Base-by-base conservation (phyloP, 2,888 invertebrate species). In the Caenorhabditis zanzibari region DNA sequence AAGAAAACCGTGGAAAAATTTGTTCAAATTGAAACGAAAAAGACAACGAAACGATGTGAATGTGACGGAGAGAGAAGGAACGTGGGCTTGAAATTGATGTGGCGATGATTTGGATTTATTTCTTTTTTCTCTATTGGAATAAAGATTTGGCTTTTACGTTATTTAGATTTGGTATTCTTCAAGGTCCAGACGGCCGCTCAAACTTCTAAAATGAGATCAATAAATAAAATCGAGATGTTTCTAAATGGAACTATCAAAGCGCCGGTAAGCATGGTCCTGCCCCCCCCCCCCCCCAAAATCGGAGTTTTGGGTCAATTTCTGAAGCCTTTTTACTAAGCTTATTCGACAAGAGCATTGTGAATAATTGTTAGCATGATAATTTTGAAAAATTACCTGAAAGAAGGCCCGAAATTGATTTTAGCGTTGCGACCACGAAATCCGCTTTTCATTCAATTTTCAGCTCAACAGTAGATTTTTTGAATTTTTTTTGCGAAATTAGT, bases 161-260 rank as follows among this genome's bases (percentile, higher is more conserved):
- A 32, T 32, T 58, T 10, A 16, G 7, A 58, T 32, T 26, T n/a
- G n/a, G 12, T 22, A 19, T 9, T 22, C 7, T 44, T 44, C n/a
- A n/a, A 2, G 7, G 7, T 32, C 32, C 52, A 16, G n/a, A n/a
- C n/a, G n/a, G n/a, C n/a, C n/a, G n/a, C n/a, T n/a, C n/a, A n/a
- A 4, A n/a, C 24, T 49, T 24, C 35, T 58, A 66, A 61, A 64
- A 79, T 79, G 79, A 71, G 69, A 64, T 79, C 79, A 35, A 47
- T 79, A 22, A 71, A 79, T 64, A 44, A 35, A 56, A 79, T 79
- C 32, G 79, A 79, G 63, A 64, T 63, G 35, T 64, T 71, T 44
- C 24, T 61, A 5, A 79, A 79, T 56, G 79, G 79, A 47, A 58
- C 41, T 47, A 79, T 79, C 47, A 71, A 71, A 6, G 79, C 79